These are phyloP conservation scores for Crocidura indochinensis DNA, from an alignment of 2,797 vertebrate species.

Conservation along the genomic window DNA sequence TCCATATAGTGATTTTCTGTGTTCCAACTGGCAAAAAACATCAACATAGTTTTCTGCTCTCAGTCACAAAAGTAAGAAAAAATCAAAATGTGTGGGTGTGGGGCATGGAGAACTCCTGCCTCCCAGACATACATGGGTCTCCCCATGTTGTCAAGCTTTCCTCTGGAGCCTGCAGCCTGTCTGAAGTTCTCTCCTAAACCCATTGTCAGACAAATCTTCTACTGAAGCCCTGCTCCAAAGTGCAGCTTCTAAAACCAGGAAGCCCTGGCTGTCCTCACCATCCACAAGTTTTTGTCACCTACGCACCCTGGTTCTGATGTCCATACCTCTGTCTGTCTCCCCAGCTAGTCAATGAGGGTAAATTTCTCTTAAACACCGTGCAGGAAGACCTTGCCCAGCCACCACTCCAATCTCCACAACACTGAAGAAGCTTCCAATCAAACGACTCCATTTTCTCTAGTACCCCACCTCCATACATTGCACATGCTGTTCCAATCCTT, in stretches of 20 bases:
- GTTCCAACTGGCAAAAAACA: constrained; percentile 11
- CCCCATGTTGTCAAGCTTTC: background rate
- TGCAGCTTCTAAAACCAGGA: background rate
- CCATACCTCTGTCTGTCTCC: background rate
- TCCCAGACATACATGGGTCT: background rate
- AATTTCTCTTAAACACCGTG: background rate
- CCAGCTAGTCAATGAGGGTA: background rate
- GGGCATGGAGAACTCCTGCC: background rate
- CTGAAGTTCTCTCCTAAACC: background rate
- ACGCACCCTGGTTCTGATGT: background rate
- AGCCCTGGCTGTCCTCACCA: background rate
- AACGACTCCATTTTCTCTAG: background rate
- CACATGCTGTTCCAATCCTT: background rate
- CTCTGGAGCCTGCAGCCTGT: background rate
- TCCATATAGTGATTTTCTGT: background rate
- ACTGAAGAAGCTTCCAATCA: background rate
- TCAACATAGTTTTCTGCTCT: background rate
- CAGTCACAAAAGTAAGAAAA: constrained; percentile 5
- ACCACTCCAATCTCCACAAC: background rate
- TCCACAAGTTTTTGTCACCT: background rate
- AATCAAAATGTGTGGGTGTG: background rate
- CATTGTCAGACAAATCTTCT: background rate
- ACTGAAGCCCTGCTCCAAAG: background rate
- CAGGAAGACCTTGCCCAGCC: background rate
- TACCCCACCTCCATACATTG: background rate